A percentile compares a stretch with the other conserved stretches of the same genome.
Conservation (phyloP, 1,140 invertebrate genomes). For the Panulirus ornatus region DNA sequence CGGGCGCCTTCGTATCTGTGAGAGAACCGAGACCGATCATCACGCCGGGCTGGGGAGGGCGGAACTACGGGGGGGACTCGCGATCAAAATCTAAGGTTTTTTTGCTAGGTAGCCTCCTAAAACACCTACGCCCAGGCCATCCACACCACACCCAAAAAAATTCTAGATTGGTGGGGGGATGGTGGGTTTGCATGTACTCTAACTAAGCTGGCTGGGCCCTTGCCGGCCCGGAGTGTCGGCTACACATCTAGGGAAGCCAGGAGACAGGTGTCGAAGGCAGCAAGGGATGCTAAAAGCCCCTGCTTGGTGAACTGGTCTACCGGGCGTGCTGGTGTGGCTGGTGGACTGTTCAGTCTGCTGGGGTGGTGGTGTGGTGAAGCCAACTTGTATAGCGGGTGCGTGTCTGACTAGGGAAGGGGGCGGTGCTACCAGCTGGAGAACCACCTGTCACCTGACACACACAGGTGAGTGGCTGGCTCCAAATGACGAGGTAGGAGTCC, state of each 20-base stretch:
- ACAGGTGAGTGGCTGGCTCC: background rate
- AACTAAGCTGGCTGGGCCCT: background rate
- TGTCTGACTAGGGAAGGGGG: slow-evolving; percentile 50
- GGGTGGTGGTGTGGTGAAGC: slow-evolving; percentile 50
- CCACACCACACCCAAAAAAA: slow-evolving; percentile 8
- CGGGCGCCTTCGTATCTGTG: slow-evolving; percentile 73
- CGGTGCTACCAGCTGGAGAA: slow-evolving; percentile 7
- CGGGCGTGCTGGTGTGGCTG: slow-evolving; percentile 32
- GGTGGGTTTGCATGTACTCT: slow-evolving; percentile 13
- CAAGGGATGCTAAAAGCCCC: slow-evolving; percentile 1
- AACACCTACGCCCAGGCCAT: background rate
- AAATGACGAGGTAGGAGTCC: background rate
- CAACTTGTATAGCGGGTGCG: slow-evolving; percentile 42
- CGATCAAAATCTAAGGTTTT: slow-evolving; percentile 6
- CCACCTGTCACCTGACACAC: slow-evolving; percentile 7
- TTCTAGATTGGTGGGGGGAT: slow-evolving; percentile 8
- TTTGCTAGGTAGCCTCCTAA: slow-evolving; percentile 19
- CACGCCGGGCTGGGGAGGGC: slow-evolving; percentile 9
- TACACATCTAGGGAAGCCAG: slow-evolving; percentile 51
- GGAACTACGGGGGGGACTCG: slow-evolving; percentile 36
- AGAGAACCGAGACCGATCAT: slow-evolving; percentile 63
- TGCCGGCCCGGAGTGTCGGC: slow-evolving; percentile 15
- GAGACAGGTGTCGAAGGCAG: slow-evolving; percentile 20
- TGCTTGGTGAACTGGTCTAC: background rate
- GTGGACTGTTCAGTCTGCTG: slow-evolving; percentile 39